Evolutionary conservation across 1,140 invertebrate species (phyloP).

Genomic region (Hylaeus volcanicus): DNA sequence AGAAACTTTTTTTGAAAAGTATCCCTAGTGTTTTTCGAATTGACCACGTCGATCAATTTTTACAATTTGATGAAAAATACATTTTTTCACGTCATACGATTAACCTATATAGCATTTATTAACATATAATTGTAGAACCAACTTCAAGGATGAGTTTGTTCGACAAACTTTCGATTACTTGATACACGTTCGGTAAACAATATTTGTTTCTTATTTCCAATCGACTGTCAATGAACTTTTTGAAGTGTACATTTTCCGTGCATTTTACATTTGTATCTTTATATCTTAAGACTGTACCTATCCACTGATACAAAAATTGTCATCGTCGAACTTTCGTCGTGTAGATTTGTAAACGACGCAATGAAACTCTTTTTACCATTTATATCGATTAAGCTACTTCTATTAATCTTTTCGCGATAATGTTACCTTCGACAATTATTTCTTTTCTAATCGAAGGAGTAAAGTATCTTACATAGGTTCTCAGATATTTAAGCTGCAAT

Average conservation of each 20-base stretch:
- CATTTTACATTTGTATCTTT: constrained; percentile 33
- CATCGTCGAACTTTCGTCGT: not conserved
- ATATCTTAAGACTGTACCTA: constrained; percentile 39
- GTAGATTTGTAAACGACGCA: not conserved
- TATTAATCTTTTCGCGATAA: constrained; percentile 13
- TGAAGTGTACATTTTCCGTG: constrained; percentile 20
- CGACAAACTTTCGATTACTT: constrained; percentile 77
- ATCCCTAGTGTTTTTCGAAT: not conserved
- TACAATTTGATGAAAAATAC: not conserved
- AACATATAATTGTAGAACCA: constrained; percentile 2
- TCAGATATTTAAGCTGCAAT: not conserved
- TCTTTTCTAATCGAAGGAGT: not conserved
- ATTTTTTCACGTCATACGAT: not conserved
- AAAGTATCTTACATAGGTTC: not conserved
- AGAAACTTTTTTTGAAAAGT: not conserved
- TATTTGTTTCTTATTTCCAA: constrained; percentile 1
- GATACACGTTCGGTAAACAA: constrained; percentile 43
- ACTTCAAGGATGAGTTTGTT: constrained; percentile 75
- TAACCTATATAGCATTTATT: not conserved
- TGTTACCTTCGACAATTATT: not conserved
- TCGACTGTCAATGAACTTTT: not conserved
- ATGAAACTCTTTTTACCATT: not conserved
- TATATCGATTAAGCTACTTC: not conserved
- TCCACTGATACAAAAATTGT: constrained; percentile 12
- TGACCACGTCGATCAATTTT: not conserved